Percentiles rank a stretch among this genome's conserved stretches.
Evolutionary conservation across 2,797 vertebrate species (phyloP).

Genomic region (Smutsia gigantea): DNA sequence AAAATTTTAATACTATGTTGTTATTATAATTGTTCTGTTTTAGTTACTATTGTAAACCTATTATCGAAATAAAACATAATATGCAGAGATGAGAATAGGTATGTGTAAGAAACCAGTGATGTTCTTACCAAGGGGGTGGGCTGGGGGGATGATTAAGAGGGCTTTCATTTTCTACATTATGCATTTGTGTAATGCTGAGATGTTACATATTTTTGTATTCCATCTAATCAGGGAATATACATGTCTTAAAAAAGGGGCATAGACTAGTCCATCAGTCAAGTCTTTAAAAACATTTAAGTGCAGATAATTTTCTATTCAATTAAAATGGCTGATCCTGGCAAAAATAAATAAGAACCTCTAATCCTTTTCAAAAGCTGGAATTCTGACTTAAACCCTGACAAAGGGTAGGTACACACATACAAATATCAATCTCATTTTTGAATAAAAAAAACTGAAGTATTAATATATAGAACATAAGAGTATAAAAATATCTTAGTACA

Average conservation of each 20-base stretch:
- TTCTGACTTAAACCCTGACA: background rate
- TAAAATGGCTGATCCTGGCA: background rate
- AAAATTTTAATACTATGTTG: too few relatives aligned
- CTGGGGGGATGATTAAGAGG: background rate
- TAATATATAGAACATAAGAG: background rate
- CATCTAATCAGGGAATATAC: background rate
- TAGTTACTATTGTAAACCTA: too few relatives aligned
- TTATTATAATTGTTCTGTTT: too few relatives aligned
- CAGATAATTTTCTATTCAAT: background rate
- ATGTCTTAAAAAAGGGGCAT: background rate
- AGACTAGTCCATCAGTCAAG: background rate
- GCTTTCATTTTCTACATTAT: background rate
- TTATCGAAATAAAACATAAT: background rate
- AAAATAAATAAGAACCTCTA: background rate
- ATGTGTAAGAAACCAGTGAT: background rate
- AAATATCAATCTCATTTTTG: background rate
- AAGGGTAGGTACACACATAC: background rate
- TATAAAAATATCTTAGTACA: background rate
- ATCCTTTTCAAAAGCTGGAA: background rate
- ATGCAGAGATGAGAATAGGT: background rate
- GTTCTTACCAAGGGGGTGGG: background rate
- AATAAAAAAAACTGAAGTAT: background rate
- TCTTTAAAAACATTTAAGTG: background rate
- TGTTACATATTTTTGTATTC: background rate
- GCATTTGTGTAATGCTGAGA: background rate